A percentile compares a stretch with the other conserved stretches of the same genome.
These are phyloP conservation scores for Dasyprocta punctata DNA, from an alignment of 2,113 vertebrate genomes.

Conservation along the genomic window DNA sequence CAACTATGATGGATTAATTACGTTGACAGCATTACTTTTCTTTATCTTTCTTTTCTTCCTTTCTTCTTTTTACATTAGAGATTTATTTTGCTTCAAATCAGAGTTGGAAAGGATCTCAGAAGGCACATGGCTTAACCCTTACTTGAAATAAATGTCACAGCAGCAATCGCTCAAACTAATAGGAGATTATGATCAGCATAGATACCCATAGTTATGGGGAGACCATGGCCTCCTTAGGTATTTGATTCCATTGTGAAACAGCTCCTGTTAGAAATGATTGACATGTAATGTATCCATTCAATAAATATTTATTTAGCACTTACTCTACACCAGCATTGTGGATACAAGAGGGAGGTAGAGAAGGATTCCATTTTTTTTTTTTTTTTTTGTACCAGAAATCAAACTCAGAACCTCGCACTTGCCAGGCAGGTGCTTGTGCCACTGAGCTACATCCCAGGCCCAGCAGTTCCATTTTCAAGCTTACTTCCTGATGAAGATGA, in stretches of 20 bases:
- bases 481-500: not conserved
- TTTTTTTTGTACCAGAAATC: too few species aligned
- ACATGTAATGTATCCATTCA: not conserved
- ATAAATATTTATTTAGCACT: not conserved
- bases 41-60: not conserved
- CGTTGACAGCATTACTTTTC: not conserved
- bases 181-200: not conserved
- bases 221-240: not conserved
- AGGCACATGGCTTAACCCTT: not conserved
- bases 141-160: not conserved
- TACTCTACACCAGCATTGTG: not conserved
- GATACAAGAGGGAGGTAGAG: not conserved
- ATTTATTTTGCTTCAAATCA: constrained; percentile 31
- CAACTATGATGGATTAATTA: not conserved
- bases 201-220: not conserved
- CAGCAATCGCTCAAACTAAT: not conserved
- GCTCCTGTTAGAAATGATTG: not conserved
- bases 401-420: too few species aligned
- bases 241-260: not conserved
- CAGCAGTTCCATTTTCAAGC: not conserved
- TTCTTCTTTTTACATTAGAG: not conserved
- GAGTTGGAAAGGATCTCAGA: not conserved
- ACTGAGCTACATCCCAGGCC: too few species aligned
- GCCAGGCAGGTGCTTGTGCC: too few species aligned
- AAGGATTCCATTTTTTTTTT: not conserved